These are phyloP conservation scores for Magallana gigas DNA, from an alignment of 1,140 invertebrate species.

Conservation along the genomic window DNA sequence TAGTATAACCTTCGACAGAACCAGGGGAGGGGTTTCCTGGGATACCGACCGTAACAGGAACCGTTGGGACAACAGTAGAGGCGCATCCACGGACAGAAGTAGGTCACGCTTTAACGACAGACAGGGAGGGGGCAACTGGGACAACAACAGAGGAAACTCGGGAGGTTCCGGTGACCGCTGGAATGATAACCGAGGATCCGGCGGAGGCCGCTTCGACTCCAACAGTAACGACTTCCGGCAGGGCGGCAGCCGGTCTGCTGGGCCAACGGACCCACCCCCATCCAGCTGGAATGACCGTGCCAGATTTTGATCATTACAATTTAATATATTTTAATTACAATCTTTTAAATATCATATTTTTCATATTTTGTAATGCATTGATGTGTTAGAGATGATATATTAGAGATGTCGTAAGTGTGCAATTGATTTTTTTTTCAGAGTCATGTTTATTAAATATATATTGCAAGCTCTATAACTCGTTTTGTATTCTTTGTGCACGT, in stretches of 20 bases:
- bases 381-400: not conserved
- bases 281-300: not conserved
- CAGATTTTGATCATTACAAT: not conserved
- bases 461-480: no score
- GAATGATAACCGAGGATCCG: not conserved
- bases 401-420: not conserved
- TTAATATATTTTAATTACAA: not conserved
- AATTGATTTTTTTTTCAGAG: slow-evolving; percentile 22
- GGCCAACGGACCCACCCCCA: not conserved
- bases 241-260: not conserved
- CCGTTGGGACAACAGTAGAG: slow-evolving; percentile 4
- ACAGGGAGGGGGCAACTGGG: slow-evolving; percentile 9
- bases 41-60: slow-evolving; percentile 12
- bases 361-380: not conserved
- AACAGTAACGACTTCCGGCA: not conserved
- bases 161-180: slow-evolving; percentile 5
- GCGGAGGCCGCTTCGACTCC: not conserved
- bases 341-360: not conserved
- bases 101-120: not conserved
- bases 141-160: slow-evolving; percentile 9
- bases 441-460: slow-evolving; percentile 18
- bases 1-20: slow-evolving; percentile 13
- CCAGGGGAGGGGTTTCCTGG: not conserved
- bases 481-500: no score
- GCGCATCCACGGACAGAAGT: not conserved